A percentile compares a stretch with the other conserved stretches of the same genome.
Evolutionary conservation across 2,888 invertebrate species (phyloP).

Genomic region (Desoria tigrina): DNA sequence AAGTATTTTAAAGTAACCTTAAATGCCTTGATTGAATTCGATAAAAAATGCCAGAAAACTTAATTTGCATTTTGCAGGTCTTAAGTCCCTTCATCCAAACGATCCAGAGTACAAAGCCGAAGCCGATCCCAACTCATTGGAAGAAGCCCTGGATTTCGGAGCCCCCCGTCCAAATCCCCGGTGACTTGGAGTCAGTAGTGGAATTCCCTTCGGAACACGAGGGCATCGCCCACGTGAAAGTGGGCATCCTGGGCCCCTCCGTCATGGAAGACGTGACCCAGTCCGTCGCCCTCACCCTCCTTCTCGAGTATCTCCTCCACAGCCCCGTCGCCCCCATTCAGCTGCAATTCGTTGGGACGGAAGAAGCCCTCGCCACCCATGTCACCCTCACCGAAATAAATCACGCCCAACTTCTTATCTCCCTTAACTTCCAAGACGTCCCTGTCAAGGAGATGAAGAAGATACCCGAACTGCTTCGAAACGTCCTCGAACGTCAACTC

Average conservation of each 20-base stretch:
- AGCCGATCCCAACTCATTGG: too few species aligned
- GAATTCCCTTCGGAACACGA: slow-evolving; percentile 9
- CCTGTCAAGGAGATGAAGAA: slow-evolving; percentile 11
- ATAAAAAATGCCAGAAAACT: too few species aligned
- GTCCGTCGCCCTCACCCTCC: slow-evolving; percentile 25
- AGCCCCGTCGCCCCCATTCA: slow-evolving; percentile 16
- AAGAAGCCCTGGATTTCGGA: slow-evolving; percentile 29
- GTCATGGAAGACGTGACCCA: slow-evolving; percentile 16
- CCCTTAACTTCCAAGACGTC: slow-evolving; percentile 26
- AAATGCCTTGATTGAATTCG: not conserved
- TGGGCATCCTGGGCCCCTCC: slow-evolving; percentile 27
- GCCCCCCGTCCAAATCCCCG: slow-evolving; percentile 6
- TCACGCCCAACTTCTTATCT: slow-evolving; percentile 23
- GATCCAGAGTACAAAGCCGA: too few species aligned
- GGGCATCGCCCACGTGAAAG: slow-evolving; percentile 21
- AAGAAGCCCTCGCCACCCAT: slow-evolving; percentile 60
- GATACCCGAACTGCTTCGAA: slow-evolving; percentile 18
- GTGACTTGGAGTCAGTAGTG: not conserved
- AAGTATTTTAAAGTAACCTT: too few species aligned
- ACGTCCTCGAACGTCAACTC: slow-evolving; percentile 10
- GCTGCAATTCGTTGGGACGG: slow-evolving; percentile 2
- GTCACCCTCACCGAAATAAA: slow-evolving; percentile 16
- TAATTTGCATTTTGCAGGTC: not conserved
- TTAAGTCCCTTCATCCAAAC: slow-evolving; percentile 3
- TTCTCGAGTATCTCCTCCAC: slow-evolving; percentile 25